phyloP scores from a whole-genome alignment of 2,888 invertebrate species.

The Brachylomia viminalis region DNA sequence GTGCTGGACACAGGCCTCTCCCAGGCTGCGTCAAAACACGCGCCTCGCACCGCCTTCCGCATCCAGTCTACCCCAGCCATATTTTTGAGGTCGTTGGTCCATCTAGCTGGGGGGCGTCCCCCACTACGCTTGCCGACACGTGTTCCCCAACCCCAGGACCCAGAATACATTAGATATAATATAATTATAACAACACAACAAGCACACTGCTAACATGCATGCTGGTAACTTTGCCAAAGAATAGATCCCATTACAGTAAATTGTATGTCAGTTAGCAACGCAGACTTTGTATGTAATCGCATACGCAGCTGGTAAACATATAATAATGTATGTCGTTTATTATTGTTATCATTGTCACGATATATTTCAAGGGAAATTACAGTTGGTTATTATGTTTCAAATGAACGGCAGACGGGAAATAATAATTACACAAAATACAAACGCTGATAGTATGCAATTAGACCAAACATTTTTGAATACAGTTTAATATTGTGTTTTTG shows the following conservation, averaged over 20 bases:
- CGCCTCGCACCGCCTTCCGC: too few species aligned
- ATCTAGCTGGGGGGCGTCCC: not conserved
- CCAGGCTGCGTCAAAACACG: too few species aligned
- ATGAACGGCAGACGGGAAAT: conserved; percentile 1
- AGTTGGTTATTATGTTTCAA: conserved; percentile 8
- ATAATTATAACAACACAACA: not conserved
- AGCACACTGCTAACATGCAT: not conserved
- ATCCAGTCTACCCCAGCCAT: too few species aligned
- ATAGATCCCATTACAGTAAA: conserved; percentile 10
- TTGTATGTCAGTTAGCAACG: not conserved
- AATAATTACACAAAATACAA: not conserved
- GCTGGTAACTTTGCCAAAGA: not conserved
- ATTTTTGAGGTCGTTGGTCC: not conserved
- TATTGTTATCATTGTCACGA: conserved; percentile 40
- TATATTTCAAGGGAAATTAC: conserved; percentile 39
- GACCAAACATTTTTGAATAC: not conserved
- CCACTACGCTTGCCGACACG: not conserved
- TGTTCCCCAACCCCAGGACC: not conserved
- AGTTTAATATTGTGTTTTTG: not conserved
- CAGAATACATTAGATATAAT: not conserved
- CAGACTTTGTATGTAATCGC: conserved; percentile 5
- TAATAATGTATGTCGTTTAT: not conserved
- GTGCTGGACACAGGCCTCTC: too few species aligned
- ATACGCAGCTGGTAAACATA: not conserved
- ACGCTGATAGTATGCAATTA: conserved; percentile 17